These are phyloP conservation scores for Lates calcarifer DNA, from an alignment of 2,113 vertebrate genomes.

Conservation along the genomic window DNA sequence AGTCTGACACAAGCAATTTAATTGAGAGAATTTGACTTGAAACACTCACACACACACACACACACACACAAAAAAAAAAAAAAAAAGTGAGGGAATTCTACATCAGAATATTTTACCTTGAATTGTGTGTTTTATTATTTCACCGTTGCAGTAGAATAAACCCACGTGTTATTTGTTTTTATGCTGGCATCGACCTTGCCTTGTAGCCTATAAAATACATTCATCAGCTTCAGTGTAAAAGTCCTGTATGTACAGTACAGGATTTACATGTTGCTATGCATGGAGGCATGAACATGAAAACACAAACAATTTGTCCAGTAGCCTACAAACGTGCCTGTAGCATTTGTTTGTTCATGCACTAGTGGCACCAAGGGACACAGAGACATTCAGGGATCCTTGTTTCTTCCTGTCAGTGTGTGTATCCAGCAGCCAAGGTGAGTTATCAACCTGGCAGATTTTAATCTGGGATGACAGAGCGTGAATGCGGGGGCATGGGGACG, in stretches of 20 bases:
- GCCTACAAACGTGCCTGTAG: conserved; percentile 14
- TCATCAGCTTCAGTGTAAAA: neutral
- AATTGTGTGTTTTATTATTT: neutral
- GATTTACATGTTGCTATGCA: conserved; percentile 8
- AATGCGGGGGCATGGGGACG: conserved; percentile 25
- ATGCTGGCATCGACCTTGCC: neutral
- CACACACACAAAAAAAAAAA: too few relatives aligned
- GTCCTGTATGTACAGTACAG: neutral
- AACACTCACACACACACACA: too few relatives aligned
- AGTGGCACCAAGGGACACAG: neutral
- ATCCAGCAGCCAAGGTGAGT: conserved; percentile 47
- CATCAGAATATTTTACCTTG: neutral
- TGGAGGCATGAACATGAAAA: conserved; percentile 33
- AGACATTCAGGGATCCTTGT: conserved; percentile 20
- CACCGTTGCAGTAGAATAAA: too few relatives aligned
- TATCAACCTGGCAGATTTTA: conserved; percentile 57
- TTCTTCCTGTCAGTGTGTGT: conserved; percentile 3
- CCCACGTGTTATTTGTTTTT: neutral
- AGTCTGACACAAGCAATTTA: too few relatives aligned
- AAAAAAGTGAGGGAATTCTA: too few relatives aligned
- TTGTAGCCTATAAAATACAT: neutral
- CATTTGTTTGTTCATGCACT: conserved; percentile 32
- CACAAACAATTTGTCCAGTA: conserved; percentile 5
- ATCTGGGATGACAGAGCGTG: conserved; percentile 70
- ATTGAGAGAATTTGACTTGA: too few relatives aligned